Evolutionary conservation across 2,113 vertebrate genomes (phyloP), one percentile per base, ranked within the genome.

Genomic region (Numenius arquata): DNA sequence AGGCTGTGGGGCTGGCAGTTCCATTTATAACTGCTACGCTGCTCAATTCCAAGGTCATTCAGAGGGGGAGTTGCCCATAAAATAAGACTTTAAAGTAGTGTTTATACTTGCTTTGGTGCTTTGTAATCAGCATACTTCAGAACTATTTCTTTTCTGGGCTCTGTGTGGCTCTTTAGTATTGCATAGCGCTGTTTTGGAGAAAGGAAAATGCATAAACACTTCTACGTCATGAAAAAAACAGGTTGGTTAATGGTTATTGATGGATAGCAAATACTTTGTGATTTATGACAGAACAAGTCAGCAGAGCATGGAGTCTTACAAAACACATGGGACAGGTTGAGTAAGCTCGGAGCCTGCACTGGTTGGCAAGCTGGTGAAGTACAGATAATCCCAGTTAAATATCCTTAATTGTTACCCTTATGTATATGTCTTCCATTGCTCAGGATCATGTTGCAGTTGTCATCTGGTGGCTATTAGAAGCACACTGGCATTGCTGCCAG

Each of bases 271-370:
- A 70, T 87, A 48, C 66, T 53, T 75, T 22, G 61, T 93, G 92
- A 79, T 91, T 95, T 96, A 89, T 50, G 74, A 45, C 70, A 56
- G 83, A 85, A 26, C 48, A 68, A 90, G 66, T 91, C 89, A 93
- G 89, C 94, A 76, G 92, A 95, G 94, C 66, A 1, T 92, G 90
- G 71, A 96, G 86, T 74, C 95, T 97, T 92, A 67, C 85, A 93
- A 85, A 93, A 86, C 73, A 66, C 14, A 14, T 3, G 65, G 70
- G 79, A 68, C 86, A 79, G 62, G 29, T 7, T 94, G 76, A 89
- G 84, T 87, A 61, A 92, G 61, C 80, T 67, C 11, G 7, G 56
- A 87, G 90, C 20, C 45, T 85, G 59, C 29, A 0, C 58, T 62
- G 63, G 13, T 34, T 93, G 85, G 91, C 62, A 76, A 81, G 19